Percentiles rank a stretch among this genome's conserved stretches.
Conservation (phyloP, 2,888 invertebrate genomes). For the Chrysolina oricalcia region DNA sequence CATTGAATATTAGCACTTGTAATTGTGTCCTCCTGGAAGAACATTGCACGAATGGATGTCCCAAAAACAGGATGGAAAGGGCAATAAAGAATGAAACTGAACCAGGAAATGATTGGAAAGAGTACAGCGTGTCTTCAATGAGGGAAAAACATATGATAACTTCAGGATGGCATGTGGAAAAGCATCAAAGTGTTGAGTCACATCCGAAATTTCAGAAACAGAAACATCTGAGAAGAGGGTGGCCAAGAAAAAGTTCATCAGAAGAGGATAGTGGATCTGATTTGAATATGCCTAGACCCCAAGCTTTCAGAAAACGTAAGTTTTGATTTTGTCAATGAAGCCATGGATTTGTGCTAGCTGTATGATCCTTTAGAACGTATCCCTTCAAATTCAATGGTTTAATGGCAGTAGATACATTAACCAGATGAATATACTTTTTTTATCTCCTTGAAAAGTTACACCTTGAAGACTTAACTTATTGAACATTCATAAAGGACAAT, state of each 20-base stretch:
- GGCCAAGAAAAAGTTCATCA: slow-evolving; percentile 20
- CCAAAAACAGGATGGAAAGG: too few relatives aligned
- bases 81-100: too few relatives aligned
- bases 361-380: slow-evolving; percentile 1
- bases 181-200: slow-evolving; percentile 10
- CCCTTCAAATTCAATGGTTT: background rate
- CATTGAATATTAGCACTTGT: too few relatives aligned
- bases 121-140: slow-evolving; percentile 11
- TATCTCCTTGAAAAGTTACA: background rate
- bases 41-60: too few relatives aligned
- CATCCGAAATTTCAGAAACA: slow-evolving; percentile 24
- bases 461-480: background rate
- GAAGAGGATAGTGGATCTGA: slow-evolving; percentile 20
- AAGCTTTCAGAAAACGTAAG: slow-evolving; percentile 21
- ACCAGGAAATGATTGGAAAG: slow-evolving; percentile 17
- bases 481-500: background rate
- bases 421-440: background rate
- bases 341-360: background rate
- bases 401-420: background rate
- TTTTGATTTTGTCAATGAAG: slow-evolving; percentile 15
- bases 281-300: slow-evolving; percentile 16
- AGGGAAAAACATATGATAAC: slow-evolving; percentile 18
- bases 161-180: too few relatives aligned
- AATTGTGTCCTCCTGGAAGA: too few relatives aligned
- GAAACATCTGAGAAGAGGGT: slow-evolving; percentile 26